A percentile compares a stretch with the other conserved stretches of the same genome.
Conservation (phyloP, 2,113 vertebrate species). For the Mus musculus region DNA sequence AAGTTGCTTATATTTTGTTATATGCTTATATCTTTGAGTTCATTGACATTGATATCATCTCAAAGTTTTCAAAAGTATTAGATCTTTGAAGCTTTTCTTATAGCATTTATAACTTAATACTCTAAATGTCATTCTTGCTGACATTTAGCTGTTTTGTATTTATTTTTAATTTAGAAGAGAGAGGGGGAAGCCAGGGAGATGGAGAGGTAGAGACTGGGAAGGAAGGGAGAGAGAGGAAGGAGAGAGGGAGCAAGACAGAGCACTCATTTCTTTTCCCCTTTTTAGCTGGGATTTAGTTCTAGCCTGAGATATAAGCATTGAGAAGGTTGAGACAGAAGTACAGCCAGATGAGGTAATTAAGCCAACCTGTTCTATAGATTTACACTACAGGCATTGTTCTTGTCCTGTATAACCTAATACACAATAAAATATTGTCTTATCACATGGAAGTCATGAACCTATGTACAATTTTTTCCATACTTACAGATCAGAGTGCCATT, state of each 20-base stretch:
- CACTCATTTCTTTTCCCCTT: not conserved
- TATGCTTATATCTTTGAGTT: not conserved
- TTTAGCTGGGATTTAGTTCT: not conserved
- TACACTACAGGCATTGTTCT: not conserved
- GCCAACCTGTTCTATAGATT: no score
- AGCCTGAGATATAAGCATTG: not conserved
- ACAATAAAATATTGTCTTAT: not conserved
- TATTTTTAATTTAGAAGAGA: no score
- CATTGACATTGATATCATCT: not conserved
- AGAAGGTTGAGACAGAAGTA: not conserved
- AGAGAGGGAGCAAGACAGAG: not conserved
- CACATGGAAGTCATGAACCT: not conserved
- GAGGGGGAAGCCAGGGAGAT: no score
- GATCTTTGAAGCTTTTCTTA: not conserved
- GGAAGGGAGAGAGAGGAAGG: not conserved
- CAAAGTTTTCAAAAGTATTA: not conserved
- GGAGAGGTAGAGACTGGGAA: not conserved
- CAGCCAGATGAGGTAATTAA: no score
- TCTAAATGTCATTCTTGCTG: not conserved
- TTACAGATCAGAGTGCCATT: not conserved
- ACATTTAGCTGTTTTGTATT: not conserved
- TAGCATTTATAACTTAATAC: not conserved
- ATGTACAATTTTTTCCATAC: not conserved
- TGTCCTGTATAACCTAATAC: not conserved
- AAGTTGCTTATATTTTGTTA: not conserved